phyloP scores from a whole-genome alignment of 2,888 invertebrate genomes.

The Protophormia terraenovae region DNA sequence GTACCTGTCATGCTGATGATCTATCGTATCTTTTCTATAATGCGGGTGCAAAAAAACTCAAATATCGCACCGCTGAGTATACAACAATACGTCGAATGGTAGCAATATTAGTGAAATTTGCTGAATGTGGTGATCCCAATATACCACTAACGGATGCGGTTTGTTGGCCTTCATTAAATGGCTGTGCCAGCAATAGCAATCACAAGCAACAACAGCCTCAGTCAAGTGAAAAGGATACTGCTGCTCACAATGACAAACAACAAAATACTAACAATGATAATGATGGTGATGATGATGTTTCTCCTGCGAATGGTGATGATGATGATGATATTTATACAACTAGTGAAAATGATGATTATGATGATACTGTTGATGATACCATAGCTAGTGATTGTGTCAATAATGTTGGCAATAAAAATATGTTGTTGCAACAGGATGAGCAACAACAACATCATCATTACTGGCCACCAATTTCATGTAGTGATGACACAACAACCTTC shows the following conservation, averaged over 20 bases:
- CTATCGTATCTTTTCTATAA: constrained; percentile 80
- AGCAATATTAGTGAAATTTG: constrained; percentile 78
- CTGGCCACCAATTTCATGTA: constrained; percentile 55
- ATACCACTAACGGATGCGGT: constrained; percentile 70
- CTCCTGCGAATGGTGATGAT: background rate
- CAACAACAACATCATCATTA: constrained; percentile 24
- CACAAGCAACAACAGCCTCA: constrained; percentile 30
- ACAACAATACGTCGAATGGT: constrained; percentile 79
- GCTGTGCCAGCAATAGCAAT: background rate
- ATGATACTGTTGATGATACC: constrained; percentile 17
- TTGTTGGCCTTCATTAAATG: constrained; percentile 50
- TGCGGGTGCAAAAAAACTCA: constrained; percentile 77
- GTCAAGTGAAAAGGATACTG: constrained; percentile 3
- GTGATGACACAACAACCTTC: constrained; percentile 69
- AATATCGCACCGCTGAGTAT: constrained; percentile 77
- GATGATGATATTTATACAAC: background rate
- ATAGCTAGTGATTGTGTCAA: constrained; percentile 18
- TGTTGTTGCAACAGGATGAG: constrained; percentile 20
- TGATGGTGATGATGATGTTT: background rate
- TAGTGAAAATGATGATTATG: constrained; percentile 1
- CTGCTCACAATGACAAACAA: background rate
- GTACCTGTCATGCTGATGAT: constrained; percentile 81
- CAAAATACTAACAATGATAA: constrained; percentile 9
- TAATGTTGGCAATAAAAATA: constrained; percentile 49
- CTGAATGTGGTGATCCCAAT: constrained; percentile 78